Conservation (phyloP, 2,888 invertebrate species). For the Metalampra italica region DNA sequence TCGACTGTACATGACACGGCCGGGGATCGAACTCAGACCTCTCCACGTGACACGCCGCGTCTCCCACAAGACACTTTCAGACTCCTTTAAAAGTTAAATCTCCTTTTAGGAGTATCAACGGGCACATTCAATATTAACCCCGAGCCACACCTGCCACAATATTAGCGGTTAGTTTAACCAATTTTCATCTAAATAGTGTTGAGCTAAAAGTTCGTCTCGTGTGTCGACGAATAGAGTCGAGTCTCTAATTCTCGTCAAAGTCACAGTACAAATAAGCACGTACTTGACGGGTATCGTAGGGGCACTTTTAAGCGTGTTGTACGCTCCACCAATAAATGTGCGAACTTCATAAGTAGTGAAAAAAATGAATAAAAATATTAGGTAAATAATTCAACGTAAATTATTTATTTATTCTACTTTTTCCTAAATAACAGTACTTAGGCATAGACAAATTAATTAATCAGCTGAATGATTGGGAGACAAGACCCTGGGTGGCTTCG, state of each 20-base stretch:
- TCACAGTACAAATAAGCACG: slow-evolving; percentile 52
- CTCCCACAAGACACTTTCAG: no score
- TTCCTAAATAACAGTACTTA: no score
- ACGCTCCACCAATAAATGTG: slow-evolving; percentile 25
- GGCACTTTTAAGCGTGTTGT: slow-evolving; percentile 22
- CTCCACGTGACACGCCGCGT: no score
- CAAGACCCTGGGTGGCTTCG: no score
- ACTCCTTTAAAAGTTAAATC: no score
- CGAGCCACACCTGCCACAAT: not conserved
- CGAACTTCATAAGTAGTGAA: slow-evolving; percentile 8
- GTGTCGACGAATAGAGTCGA: slow-evolving; percentile 23
- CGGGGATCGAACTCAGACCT: no score
- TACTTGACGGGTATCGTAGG: slow-evolving; percentile 36
- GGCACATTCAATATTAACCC: not conserved
- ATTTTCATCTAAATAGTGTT: slow-evolving; percentile 14
- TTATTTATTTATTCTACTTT: no score
- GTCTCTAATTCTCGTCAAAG: slow-evolving; percentile 60
- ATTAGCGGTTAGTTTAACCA: slow-evolving; percentile 26
- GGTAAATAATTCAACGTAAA: no score
- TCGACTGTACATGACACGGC: no score
- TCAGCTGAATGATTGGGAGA: no score
- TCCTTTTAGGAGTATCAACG: not conserved
- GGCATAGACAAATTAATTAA: no score
- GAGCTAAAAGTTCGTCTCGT: slow-evolving; percentile 44
- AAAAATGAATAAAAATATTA: no score